A percentile compares a stretch with the other conserved stretches of the same genome.
phyloP scores from a whole-genome alignment of 2,113 vertebrate genomes.

The Felis catus region DNA sequence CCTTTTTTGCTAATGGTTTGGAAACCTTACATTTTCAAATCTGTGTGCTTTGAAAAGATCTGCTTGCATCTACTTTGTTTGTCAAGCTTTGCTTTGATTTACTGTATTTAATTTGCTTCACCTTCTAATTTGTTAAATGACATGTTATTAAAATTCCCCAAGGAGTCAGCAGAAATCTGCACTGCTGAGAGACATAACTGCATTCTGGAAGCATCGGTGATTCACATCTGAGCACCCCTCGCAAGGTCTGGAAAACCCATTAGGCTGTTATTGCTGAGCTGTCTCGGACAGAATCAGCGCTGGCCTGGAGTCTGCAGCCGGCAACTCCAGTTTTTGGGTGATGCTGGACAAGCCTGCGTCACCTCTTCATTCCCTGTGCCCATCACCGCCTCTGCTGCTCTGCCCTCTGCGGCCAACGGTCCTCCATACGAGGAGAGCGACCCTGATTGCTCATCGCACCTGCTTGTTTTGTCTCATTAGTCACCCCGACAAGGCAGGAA shows the following conservation, averaged over 20 bases:
- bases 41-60: not conserved
- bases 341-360: not conserved
- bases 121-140: slow-evolving; percentile 59
- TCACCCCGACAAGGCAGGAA: not conserved
- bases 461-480: not conserved
- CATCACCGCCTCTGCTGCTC: not conserved
- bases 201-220: not conserved
- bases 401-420: not conserved
- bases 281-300: not conserved
- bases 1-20: not conserved
- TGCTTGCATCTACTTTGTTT: slow-evolving; percentile 16
- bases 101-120: slow-evolving; percentile 37
- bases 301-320: not conserved
- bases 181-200: not conserved
- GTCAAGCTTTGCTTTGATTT: slow-evolving; percentile 49
- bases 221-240: not conserved
- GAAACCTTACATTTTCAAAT: slow-evolving; percentile 54
- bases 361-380: not conserved
- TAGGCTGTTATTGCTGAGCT: not conserved
- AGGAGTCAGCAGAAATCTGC: not conserved
- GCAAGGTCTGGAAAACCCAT: not conserved
- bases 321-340: not conserved
- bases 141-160: slow-evolving; percentile 48
- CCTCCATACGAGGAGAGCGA: not conserved
- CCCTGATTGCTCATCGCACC: not conserved